phyloP scores from a whole-genome alignment of 2,888 invertebrate genomes.

The Dioctria linearis region DNA sequence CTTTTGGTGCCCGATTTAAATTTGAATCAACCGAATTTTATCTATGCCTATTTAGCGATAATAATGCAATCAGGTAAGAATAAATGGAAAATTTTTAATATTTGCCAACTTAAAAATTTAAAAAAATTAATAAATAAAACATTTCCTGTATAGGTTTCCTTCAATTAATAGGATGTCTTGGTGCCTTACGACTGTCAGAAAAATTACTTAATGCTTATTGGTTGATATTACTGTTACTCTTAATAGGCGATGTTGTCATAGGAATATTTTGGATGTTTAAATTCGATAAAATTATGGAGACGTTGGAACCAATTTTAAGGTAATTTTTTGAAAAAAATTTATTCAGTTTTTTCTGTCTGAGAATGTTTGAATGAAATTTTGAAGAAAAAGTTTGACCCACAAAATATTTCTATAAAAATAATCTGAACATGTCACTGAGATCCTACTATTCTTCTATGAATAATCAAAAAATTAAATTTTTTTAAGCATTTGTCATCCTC shows the following conservation, averaged over 20 bases:
- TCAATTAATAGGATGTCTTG: constrained; percentile 86
- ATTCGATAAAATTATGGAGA: constrained; percentile 82
- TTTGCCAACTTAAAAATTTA: not conserved
- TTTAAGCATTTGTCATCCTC: too few species aligned
- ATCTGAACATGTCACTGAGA: too few species aligned
- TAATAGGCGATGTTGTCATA: constrained; percentile 87
- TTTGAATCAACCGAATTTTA: constrained; percentile 85
- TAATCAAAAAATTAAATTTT: too few species aligned
- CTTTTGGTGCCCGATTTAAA: constrained; percentile 82
- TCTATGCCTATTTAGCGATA: constrained; percentile 88
- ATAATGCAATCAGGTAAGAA: constrained; percentile 76
- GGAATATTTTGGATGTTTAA: constrained; percentile 90
- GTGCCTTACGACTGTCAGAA: constrained; percentile 85
- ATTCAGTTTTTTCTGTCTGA: too few species aligned
- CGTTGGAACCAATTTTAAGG: constrained; percentile 79
- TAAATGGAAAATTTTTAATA: constrained; percentile 7
- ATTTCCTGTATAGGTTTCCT: constrained; percentile 71
- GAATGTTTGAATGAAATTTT: too few species aligned
- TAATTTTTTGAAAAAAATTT: constrained; percentile 61
- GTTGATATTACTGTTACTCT: constrained; percentile 82
- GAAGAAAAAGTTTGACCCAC: too few species aligned
- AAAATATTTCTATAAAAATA: too few species aligned
- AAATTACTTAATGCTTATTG: constrained; percentile 88
- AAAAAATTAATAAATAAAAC: not conserved
- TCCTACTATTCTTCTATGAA: too few species aligned